Base-by-base conservation (phyloP, 1,140 invertebrate genomes). In the Heliconius melpomene region DNA sequence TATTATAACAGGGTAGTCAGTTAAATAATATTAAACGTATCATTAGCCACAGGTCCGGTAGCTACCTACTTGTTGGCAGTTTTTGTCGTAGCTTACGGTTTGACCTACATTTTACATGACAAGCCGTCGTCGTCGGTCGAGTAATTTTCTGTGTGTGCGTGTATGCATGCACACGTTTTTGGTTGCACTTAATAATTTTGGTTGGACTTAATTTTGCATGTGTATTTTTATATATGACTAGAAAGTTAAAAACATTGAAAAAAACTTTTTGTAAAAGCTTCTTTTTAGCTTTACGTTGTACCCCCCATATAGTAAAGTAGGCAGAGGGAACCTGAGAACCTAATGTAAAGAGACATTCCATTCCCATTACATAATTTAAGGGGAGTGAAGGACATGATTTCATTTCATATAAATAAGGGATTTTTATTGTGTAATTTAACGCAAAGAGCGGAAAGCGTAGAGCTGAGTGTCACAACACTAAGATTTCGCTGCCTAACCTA, bases 71-170 rank as follows among this genome's bases (percentile, higher is more conserved):
- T 32, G 74, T 70, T 71, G 78, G 46, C 79, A 74, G 74, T 84
- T 82, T 86, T 81, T 83, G 82, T 86, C 78, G 81, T 82, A 81
- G 78, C 72, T 71, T 79, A 78, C 80, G 81, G 79, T 83, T 84
- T 84, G 85, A 84, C 85, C 85, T 78, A 83, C 80, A 86, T 86
- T 80, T 66, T 66, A 85, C 83, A 70, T 80, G 85, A 86, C 83
- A 81, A 80, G 74, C 83, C 23, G 60, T 29, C 60, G 23, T 29
- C 23, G 60, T 29, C 60, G 23, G 11, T 78, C 78, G 57, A 74
- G 73, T 74, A 36, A 46, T 72, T 70, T 75, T 72, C 73, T 18
- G 66, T 66, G 36, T 23, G 38, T 66, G n/a, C n/a, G 7, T 26
- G 23, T 13, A 23, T 66, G 26, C 29, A 26, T 66, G 23, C 23